Evolutionary conservation across 2,113 vertebrate genomes (phyloP).

Genomic region (Sorex fumeus): DNA sequence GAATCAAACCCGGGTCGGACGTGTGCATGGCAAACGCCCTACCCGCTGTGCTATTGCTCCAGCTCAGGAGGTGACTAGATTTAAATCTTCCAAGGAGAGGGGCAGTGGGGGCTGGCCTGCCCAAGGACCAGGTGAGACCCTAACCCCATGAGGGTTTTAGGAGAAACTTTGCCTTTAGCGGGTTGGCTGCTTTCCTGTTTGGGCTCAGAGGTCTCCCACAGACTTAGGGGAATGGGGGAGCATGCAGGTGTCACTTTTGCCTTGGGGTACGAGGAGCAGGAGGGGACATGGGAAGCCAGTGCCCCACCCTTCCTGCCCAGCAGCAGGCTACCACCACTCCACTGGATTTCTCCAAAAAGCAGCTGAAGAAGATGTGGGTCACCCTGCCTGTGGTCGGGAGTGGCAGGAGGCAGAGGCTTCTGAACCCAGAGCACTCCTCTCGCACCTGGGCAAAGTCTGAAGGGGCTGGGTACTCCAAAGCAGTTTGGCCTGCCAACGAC

Average conservation of each 20-base stretch:
- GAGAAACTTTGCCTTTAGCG: no score
- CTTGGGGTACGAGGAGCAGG: neutral
- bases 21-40: no score
- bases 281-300: neutral
- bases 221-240: neutral
- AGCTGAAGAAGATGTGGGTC: slow-evolving; percentile 74
- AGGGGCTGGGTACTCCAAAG: neutral
- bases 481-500: neutral
- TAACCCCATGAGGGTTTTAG: no score
- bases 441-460: slow-evolving; percentile 30
- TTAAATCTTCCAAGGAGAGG: no score
- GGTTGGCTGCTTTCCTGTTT: neutral
- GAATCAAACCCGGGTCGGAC: no score
- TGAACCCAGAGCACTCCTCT: neutral
- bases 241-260: neutral
- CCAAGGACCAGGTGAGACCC: no score
- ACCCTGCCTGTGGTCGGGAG: slow-evolving; percentile 57
- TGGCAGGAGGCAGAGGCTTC: slow-evolving; percentile 30
- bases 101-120: no score
- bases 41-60: no score
- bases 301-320: neutral
- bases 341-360: slow-evolving; percentile 72
- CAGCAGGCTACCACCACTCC: neutral
- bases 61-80: no score
- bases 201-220: neutral